A percentile compares a stretch with the other conserved stretches of the same genome.
Conservation (phyloP, 2,797 vertebrate genomes). For the Anguilla obscura region DNA sequence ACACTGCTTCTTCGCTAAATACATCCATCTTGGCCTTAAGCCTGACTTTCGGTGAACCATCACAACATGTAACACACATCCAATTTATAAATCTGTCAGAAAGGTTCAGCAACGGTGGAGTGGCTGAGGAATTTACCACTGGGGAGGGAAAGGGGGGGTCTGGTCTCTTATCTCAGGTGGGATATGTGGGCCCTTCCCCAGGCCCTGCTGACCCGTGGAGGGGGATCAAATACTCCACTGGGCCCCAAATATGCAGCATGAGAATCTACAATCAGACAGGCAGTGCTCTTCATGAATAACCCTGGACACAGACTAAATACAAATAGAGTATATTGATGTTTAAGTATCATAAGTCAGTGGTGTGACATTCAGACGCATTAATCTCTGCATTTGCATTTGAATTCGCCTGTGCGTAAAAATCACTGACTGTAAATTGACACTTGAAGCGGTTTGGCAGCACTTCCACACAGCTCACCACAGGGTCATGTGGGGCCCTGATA, state of each 20-base stretch:
- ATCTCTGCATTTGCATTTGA: background rate
- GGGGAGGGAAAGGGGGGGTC: background rate
- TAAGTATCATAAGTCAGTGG: background rate
- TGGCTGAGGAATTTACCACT: slow-evolving; percentile 40
- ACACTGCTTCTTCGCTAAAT: background rate
- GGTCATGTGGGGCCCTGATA: background rate
- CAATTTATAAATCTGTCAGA: slow-evolving; percentile 1
- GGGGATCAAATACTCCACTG: slow-evolving; percentile 41
- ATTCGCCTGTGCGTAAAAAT: background rate
- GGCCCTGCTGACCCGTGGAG: slow-evolving; percentile 48
- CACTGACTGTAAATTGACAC: background rate
- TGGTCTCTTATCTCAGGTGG: slow-evolving; percentile 43
- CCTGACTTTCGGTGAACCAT: background rate
- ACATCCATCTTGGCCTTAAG: background rate
- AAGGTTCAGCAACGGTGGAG: background rate
- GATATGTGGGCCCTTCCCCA: background rate
- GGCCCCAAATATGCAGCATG: background rate
- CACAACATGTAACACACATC: background rate
- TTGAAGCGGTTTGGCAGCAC: background rate
- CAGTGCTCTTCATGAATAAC: background rate
- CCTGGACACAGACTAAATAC: background rate
- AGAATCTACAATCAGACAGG: background rate
- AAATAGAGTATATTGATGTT: background rate
- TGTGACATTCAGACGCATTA: background rate
- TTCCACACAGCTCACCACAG: background rate